These are phyloP conservation scores for Lordiphosa stackelbergi DNA, from an alignment of 1,140 invertebrate genomes.

Conservation along the genomic window DNA sequence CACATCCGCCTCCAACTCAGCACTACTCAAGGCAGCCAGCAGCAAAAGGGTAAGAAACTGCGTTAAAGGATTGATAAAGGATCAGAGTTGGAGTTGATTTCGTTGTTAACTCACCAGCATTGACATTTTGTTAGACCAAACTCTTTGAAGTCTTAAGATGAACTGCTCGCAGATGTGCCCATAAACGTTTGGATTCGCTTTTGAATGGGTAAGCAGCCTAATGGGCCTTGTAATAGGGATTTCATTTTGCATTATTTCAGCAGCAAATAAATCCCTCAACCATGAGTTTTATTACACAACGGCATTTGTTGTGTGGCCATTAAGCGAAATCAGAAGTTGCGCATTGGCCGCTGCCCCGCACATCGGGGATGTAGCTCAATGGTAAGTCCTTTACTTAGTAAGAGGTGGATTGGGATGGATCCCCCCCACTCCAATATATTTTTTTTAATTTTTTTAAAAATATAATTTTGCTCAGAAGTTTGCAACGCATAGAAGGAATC, in stretches of 20 bases:
- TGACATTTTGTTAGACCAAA: slow-evolving; percentile 29
- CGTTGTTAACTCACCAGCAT: slow-evolving; percentile 6
- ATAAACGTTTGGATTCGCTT: background rate
- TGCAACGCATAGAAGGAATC: too few relatives aligned
- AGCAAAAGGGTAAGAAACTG: slow-evolving; percentile 20
- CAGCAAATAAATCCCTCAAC: too few relatives aligned
- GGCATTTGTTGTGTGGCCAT: too few relatives aligned
- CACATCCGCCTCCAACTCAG: slow-evolving; percentile 3
- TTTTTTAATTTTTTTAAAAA: too few relatives aligned
- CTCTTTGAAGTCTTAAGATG: slow-evolving; percentile 9
- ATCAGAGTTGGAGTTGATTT: background rate
- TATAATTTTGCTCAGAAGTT: too few relatives aligned
- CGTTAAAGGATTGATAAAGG: background rate
- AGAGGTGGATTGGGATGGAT: too few relatives aligned
- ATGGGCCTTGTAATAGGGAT: slow-evolving; percentile 34
- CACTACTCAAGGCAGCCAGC: slow-evolving; percentile 7
- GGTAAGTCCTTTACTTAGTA: too few relatives aligned
- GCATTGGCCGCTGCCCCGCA: background rate
- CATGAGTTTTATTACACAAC: too few relatives aligned
- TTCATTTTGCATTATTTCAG: too few relatives aligned
- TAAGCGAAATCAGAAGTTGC: background rate
- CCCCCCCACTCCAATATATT: too few relatives aligned
- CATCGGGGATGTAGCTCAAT: slow-evolving; percentile 83
- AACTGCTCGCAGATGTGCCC: slow-evolving; percentile 16
- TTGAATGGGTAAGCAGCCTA: slow-evolving; percentile 19